Evolutionary conservation across 2,113 vertebrate species (phyloP).

Genomic region (Tenrec ecaudatus): DNA sequence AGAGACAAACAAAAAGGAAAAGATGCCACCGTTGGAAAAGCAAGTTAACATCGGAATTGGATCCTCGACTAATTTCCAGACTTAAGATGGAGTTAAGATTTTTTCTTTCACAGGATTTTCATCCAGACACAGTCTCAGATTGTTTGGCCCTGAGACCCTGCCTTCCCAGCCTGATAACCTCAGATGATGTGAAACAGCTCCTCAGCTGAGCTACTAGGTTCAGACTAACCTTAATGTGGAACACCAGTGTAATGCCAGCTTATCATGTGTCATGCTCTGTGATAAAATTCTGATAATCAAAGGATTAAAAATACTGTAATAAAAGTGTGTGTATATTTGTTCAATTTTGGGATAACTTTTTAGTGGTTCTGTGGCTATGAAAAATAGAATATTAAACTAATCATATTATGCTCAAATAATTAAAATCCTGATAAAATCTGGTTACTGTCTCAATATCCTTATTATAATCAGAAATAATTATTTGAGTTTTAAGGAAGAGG

Average conservation of each 20-base stretch:
- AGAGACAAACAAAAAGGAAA: no score
- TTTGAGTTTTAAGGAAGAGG: not conserved
- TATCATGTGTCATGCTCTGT: conserved; percentile 66
- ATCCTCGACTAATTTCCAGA: no score
- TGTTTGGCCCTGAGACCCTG: not conserved
- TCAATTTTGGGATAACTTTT: not conserved
- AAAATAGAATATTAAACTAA: not conserved
- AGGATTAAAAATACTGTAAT: no score
- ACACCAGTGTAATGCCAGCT: conserved; percentile 62
- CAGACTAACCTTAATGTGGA: conserved; percentile 17
- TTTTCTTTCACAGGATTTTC: no score
- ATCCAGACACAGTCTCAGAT: no score
- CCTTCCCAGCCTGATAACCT: conserved; percentile 58
- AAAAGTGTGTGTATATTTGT: no score
- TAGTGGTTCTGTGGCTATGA: not conserved
- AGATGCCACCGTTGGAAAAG: no score
- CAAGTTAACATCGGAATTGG: no score
- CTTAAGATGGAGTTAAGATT: no score
- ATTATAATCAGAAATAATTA: not conserved
- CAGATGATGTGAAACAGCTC: conserved; percentile 58
- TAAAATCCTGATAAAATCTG: not conserved
- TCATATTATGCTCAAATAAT: not conserved
- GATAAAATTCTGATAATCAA: conserved; percentile 76
- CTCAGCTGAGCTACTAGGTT: conserved; percentile 35
- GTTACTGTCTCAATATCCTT: not conserved